These are phyloP conservation scores for Pachymerium ferrugineum DNA, from an alignment of 2,888 invertebrate species.

Conservation along the genomic window DNA sequence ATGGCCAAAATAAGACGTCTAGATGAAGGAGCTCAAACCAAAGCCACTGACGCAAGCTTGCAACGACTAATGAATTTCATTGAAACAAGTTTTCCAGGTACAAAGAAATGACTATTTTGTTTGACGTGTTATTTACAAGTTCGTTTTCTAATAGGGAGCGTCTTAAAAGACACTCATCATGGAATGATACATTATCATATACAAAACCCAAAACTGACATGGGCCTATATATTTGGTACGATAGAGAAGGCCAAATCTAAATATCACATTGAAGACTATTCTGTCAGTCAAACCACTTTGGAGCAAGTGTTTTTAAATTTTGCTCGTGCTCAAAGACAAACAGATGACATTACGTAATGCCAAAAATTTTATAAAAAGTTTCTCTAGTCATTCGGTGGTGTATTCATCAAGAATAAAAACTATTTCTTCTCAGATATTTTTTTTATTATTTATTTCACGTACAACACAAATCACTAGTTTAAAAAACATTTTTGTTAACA, in stretches of 20 bases:
- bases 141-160: constrained; percentile 41
- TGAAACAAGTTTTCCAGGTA: constrained; percentile 45
- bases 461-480: too few relatives aligned
- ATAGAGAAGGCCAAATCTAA: constrained; percentile 60
- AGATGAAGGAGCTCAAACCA: not conserved
- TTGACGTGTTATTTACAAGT: not conserved
- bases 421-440: too few relatives aligned
- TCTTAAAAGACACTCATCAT: constrained; percentile 62
- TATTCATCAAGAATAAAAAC: too few relatives aligned
- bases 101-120: constrained; percentile 38
- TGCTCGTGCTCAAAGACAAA: constrained; percentile 30
- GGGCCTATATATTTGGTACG: constrained; percentile 65
- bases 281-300: constrained; percentile 70
- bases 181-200: constrained; percentile 66
- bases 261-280: constrained; percentile 67
- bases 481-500: too few relatives aligned
- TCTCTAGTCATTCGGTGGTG: not conserved
- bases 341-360: not conserved
- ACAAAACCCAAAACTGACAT: constrained; percentile 56
- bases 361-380: not conserved
- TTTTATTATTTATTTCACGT: too few relatives aligned
- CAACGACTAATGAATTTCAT: constrained; percentile 40
- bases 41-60: not conserved
- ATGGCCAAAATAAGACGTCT: constrained; percentile 51
- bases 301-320: constrained; percentile 55